Base-by-base conservation (phyloP, 2,113 vertebrate genomes). In the Spheniscus mendiculus region DNA sequence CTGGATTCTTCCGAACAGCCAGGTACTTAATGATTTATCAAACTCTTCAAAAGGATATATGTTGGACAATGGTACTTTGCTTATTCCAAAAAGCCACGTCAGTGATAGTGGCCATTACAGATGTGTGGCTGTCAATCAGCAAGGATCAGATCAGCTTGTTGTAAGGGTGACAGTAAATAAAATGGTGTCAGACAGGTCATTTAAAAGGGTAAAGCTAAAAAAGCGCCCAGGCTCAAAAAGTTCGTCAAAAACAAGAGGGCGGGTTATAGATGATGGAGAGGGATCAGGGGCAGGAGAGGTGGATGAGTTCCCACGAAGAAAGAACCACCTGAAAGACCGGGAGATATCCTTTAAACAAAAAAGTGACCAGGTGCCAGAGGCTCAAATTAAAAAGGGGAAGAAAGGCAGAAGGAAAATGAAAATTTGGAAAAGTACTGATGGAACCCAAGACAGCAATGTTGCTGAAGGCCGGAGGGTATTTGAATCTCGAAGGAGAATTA, bases 111-210 rank as follows among this genome's bases (percentile, higher is more conserved):
- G 99, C 29, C 87, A 98, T 96, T 99, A 99, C 96, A 98, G 97
- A 55, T 99, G 99, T 16, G 96, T 99, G 20, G 99, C 99, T 18
- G 73, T 99, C 65, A 99, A 99, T 96, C 98, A 95, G 50, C 98
- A 98, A 16, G 99, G 99, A 15, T 97, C 96, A 7, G 99, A 99
- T 78, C 98, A 98, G 3, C 87, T 98, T 59, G 95, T 97, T 10
- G 95, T 98, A 52, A 98, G 98, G 56, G 58, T 99, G 50, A 91
- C 87, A 6, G 91, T 99, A 23, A 98, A 95, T 42, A 97, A 95
- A 80, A 98, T 96, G 84, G 98, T 96, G 2, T 90, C 97, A 9
- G 84, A 97, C 81, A 94, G 87, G 83, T 97, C 94, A 21, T 98
- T 96, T 81, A 98, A 97, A 97, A 97, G 97, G 70, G 67, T 97